These are phyloP conservation scores for Haemorhous mexicanus DNA, from an alignment of 2,113 vertebrate genomes.

Conservation along the genomic window DNA sequence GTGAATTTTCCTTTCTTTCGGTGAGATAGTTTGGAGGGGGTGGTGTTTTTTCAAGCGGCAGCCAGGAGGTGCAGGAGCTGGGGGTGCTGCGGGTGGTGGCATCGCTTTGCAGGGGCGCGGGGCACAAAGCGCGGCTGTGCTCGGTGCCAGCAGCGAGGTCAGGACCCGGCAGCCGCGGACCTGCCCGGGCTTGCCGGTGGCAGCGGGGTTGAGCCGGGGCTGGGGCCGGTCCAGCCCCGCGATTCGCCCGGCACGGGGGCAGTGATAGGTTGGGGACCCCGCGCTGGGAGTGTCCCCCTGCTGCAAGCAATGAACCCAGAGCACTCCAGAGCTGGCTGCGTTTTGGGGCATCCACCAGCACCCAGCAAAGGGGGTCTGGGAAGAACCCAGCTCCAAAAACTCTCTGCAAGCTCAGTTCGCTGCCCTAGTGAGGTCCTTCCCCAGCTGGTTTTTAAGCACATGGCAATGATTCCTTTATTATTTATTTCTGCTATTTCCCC, in stretches of 20 bases:
- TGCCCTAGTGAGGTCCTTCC: background rate
- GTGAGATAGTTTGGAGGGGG: background rate
- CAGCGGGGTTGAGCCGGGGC: background rate
- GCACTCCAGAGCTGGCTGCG: rapidly evolving
- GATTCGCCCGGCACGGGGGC: background rate
- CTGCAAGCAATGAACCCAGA: rapidly evolving
- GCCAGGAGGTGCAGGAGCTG: background rate
- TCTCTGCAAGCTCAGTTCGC: background rate
- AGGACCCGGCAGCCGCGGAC: background rate
- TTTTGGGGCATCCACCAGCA: background rate
- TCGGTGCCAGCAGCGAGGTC: background rate
- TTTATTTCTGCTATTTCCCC: slow-evolving; percentile 31
- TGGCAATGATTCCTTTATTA: slow-evolving; percentile 13
- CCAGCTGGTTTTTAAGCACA: background rate
- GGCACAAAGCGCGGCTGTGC: background rate
- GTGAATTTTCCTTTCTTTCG: background rate
- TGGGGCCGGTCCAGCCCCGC: too few relatives aligned
- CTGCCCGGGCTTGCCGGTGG: slow-evolving; percentile 65
- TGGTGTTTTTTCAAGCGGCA: background rate
- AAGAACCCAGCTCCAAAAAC: background rate
- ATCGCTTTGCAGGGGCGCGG: background rate
- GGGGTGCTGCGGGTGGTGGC: background rate
- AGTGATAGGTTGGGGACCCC: background rate
- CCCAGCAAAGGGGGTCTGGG: background rate
- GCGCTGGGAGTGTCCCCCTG: background rate